These are phyloP conservation scores for Danaus melanippus DNA, from an alignment of 1,140 invertebrate genomes.

Conservation along the genomic window DNA sequence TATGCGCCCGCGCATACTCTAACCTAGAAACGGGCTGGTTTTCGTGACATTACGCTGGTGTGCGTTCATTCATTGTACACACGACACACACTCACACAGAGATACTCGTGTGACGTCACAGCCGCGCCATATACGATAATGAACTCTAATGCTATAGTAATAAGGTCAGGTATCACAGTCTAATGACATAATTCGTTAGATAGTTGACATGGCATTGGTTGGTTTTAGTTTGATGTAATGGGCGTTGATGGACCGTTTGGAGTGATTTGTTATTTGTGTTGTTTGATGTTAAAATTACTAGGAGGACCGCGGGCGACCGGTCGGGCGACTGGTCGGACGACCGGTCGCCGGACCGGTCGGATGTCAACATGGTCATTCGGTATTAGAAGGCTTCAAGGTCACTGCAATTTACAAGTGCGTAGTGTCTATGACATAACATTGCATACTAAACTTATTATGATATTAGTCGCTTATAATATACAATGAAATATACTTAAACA, in stretches of 20 bases:
- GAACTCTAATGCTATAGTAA: slow-evolving; percentile 22
- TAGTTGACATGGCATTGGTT: slow-evolving; percentile 59
- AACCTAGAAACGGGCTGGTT: slow-evolving; percentile 66
- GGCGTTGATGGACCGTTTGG: slow-evolving; percentile 51
- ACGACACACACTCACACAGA: slow-evolving; percentile 12
- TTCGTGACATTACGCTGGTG: slow-evolving; percentile 59
- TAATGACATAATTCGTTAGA: slow-evolving; percentile 30
- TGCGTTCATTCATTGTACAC: slow-evolving; percentile 41
- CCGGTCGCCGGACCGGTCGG: too few species aligned
- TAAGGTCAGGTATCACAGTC: slow-evolving; percentile 15
- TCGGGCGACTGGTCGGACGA: too few species aligned
- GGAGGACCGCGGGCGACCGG: too few species aligned
- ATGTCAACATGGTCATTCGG: slow-evolving; percentile 14
- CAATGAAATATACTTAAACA: too few species aligned
- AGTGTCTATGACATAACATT: neutral
- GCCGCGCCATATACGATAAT: slow-evolving; percentile 15
- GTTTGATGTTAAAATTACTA: too few species aligned
- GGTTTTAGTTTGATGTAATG: slow-evolving; percentile 63
- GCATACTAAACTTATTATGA: too few species aligned
- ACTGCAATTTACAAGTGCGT: slow-evolving; percentile 9
- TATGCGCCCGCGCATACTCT: slow-evolving; percentile 55
- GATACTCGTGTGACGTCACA: slow-evolving; percentile 20
- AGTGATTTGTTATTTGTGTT: slow-evolving; percentile 39
- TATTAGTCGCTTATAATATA: too few species aligned
- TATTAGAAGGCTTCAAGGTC: slow-evolving; percentile 14